A percentile compares a stretch with the other conserved stretches of the same genome.
Conservation (phyloP, 2,113 vertebrate genomes). For the Ophthalmolycus amberensis region DNA sequence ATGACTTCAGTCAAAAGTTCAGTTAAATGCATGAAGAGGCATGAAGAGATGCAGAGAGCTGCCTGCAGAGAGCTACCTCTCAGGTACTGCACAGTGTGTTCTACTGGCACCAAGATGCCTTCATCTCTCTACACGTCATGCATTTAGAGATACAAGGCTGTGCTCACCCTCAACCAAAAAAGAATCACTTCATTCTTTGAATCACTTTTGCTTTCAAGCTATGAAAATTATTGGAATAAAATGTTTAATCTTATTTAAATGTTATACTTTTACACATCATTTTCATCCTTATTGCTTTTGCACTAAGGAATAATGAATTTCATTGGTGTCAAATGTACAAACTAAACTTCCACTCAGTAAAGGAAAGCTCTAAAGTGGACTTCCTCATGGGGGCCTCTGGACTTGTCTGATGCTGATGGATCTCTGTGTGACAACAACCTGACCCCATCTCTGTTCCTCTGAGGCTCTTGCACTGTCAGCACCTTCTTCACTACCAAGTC, state of each 20-base stretch:
- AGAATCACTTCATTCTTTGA: neutral
- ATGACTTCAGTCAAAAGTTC: constrained; percentile 19
- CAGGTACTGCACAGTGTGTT: neutral
- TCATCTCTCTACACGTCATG: neutral
- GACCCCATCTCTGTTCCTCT: too few species aligned
- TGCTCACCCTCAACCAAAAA: neutral
- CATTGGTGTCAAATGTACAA: neutral
- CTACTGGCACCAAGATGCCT: neutral
- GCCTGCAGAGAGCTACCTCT: neutral
- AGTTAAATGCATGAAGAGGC: constrained; percentile 31
- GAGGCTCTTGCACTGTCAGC: too few species aligned
- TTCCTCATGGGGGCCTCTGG: too few species aligned
- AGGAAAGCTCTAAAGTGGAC: neutral
- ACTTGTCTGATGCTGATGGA: too few species aligned
- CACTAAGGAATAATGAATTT: too few species aligned
- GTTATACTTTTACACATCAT: too few species aligned
- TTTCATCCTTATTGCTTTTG: too few species aligned
- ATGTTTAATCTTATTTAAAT: too few species aligned
- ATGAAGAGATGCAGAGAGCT: constrained; percentile 20
- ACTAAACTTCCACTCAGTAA: neutral
- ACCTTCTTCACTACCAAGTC: too few species aligned
- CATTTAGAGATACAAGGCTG: neutral
- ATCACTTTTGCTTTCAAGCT: neutral
- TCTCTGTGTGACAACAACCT: too few species aligned
- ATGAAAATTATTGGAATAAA: too few species aligned